phyloP scores from a whole-genome alignment of 2,113 vertebrate species.

The Pseudorhombus dupliciocellatus region DNA sequence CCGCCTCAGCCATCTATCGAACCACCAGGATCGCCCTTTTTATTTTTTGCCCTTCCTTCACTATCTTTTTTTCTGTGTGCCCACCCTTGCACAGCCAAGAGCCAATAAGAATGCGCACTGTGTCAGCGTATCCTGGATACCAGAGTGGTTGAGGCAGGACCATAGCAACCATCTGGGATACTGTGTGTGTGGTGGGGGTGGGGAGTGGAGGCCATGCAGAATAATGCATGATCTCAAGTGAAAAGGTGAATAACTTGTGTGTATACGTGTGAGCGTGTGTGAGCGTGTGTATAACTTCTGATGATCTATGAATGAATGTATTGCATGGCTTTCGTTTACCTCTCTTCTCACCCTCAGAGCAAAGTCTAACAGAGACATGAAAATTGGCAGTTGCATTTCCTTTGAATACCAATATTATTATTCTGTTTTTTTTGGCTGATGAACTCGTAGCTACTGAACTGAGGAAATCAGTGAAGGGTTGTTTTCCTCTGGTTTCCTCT shows the following conservation, averaged over 20 bases:
- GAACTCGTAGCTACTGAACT: too few relatives aligned
- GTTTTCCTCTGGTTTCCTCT: conserved; percentile 1
- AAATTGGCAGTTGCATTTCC: background rate
- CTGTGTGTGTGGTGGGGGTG: conserved; percentile 33
- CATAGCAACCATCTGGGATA: conserved; percentile 64
- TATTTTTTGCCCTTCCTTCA: conserved; percentile 29
- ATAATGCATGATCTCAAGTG: conserved; percentile 41
- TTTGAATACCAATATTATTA: too few relatives aligned
- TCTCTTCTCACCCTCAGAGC: too few relatives aligned
- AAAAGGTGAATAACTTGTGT: conserved; percentile 6
- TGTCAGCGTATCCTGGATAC: conserved; percentile 79
- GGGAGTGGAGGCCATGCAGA: conserved; percentile 49
- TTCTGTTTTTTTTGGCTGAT: too few relatives aligned
- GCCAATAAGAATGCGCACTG: conserved; percentile 71
- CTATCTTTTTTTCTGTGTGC: conserved; percentile 25
- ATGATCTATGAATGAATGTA: background rate
- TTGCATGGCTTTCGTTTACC: background rate
- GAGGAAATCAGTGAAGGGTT: too few relatives aligned
- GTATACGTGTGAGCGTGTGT: conserved; percentile 13
- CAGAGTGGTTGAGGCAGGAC: conserved; percentile 68
- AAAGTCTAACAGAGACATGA: too few relatives aligned
- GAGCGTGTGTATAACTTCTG: background rate
- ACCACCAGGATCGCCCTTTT: conserved; percentile 61
- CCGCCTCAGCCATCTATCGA: conserved; percentile 69
- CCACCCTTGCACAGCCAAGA: conserved; percentile 53